Evolutionary conservation across 2,888 invertebrate species (phyloP).

Genomic region (Minunthozetes semirufus): DNA sequence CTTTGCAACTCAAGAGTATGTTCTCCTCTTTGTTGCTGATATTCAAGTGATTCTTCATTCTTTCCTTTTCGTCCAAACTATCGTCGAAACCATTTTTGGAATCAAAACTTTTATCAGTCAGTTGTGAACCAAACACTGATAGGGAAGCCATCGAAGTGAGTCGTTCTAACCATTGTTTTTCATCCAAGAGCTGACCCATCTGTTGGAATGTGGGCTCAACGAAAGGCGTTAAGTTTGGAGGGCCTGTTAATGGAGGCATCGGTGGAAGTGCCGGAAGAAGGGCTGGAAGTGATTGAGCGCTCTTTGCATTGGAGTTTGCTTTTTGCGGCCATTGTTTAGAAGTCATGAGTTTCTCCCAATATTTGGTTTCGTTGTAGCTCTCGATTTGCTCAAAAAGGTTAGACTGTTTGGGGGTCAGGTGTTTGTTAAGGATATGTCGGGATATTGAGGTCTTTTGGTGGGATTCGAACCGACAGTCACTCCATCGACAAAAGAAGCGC

Average conservation of each 20-base stretch:
- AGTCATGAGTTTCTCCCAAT: neutral
- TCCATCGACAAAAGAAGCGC: neutral
- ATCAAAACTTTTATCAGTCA: constrained; percentile 1
- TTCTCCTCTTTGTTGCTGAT: constrained; percentile 24
- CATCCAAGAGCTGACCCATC: neutral
- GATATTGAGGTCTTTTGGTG: neutral
- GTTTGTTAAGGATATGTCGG: neutral
- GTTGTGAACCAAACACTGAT: neutral
- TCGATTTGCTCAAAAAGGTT: neutral
- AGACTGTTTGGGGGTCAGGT: neutral
- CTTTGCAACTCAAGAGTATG: constrained; percentile 13
- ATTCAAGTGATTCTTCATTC: constrained; percentile 2
- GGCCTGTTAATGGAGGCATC: neutral
- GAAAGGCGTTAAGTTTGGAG: neutral
- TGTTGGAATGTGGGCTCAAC: neutral
- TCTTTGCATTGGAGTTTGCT: constrained; percentile 14
- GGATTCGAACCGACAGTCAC: neutral
- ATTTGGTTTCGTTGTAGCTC: neutral
- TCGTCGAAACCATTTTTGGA: neutral
- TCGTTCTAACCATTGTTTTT: constrained; percentile 1
- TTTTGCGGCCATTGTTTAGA: neutral
- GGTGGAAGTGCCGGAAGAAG: neutral
- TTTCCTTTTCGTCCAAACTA: no score
- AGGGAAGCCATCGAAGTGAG: neutral
- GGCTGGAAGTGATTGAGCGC: neutral